Evolutionary conservation across 2,797 vertebrate species (phyloP), one percentile per base, ranked within the genome.

Genomic region (Molothrus aeneus): DNA sequence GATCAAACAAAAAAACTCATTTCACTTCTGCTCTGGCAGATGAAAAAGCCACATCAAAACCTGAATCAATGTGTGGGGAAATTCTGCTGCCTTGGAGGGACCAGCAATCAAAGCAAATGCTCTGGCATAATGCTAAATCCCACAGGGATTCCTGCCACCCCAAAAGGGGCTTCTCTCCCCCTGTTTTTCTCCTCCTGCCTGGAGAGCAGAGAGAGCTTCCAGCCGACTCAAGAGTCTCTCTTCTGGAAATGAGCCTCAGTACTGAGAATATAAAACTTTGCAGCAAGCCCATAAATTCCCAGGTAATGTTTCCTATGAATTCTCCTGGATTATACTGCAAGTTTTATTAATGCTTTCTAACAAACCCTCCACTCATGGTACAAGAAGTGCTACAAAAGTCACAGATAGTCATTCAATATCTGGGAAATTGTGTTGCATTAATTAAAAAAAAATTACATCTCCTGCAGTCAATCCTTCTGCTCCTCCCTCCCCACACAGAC

Each of bases 301-400:
- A 10, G 42, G 24, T 57, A 92, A 66, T 57, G 36, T 66, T 94
- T 72, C 50, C 54, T 36, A 26, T 45, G 13, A 51, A 65, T 72
- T 56, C 51, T 88, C 20, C 38, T 69, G 66, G 66, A 53, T 90
- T 81, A 38, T 38, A 56, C 48, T 66, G 61, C 45, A 54, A 38
- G 40, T 86, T 88, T 94, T 90, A 90, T 88, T 69, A 86, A 66
- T 53, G 36, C 51, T 86, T 90, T 91, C 73, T 73, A 91, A 64
- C 65, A 90, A 91, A 61, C 48, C 24, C 8, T 1, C n/a, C 36
- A 9, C 54, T 71, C 15, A 9, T 86, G 83, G 36, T 17, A 6
- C 42, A 93, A 85, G 31, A 77, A 87, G 43, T 64, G 82, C 38
- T 21, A 6, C 42, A 93, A 85, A 75, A 87, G 38, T 64, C 50